A percentile compares a stretch with the other conserved stretches of the same genome.
Conservation (phyloP, 2,797 vertebrate genomes). For the Sternotherus odoratus region DNA sequence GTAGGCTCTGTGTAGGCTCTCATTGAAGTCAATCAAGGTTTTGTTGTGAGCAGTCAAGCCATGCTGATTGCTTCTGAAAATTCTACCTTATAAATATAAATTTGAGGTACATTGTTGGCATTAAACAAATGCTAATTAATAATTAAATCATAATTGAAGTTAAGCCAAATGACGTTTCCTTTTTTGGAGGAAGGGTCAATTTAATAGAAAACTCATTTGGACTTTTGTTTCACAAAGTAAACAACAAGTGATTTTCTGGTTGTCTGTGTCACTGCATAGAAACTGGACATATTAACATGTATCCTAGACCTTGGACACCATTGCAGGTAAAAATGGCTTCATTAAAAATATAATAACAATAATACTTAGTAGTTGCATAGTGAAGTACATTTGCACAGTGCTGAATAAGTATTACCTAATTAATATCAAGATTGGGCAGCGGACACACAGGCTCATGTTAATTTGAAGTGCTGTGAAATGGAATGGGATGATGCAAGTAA, state of each 20-base stretch:
- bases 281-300: neutral
- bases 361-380: neutral
- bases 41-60: neutral
- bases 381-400: neutral
- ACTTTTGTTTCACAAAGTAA: neutral
- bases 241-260: neutral
- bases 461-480: neutral
- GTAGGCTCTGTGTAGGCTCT: neutral
- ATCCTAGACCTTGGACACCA: neutral
- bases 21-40: neutral
- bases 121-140: neutral
- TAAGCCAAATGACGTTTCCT: neutral
- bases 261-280: neutral
- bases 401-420: neutral
- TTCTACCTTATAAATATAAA: neutral
- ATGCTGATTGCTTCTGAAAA: neutral
- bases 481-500: neutral
- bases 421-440: neutral
- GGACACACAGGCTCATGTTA: neutral
- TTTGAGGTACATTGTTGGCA: neutral
- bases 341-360: conserved; percentile 3
- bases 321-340: neutral
- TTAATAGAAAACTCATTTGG: neutral
- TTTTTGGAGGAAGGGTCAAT: neutral
- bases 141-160: neutral